phyloP scores from a whole-genome alignment of 2,797 vertebrate genomes.

The Rhabdomys pumilio region DNA sequence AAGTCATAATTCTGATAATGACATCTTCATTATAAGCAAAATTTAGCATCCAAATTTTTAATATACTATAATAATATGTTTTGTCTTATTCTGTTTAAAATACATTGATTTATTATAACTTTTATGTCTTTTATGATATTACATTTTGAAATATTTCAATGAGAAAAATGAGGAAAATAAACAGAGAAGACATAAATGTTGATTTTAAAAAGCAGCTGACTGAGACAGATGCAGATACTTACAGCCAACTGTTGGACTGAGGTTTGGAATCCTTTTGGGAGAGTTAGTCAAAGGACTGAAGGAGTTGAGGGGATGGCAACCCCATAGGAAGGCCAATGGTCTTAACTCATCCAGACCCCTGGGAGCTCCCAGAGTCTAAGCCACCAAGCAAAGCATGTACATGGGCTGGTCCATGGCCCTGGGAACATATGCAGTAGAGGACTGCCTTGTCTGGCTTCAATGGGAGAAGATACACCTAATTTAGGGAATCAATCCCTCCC shows the following conservation, averaged over 20 bases:
- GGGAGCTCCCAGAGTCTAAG: background rate
- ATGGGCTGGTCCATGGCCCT: background rate
- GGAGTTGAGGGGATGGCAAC: background rate
- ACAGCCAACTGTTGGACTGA: background rate
- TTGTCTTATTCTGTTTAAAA: background rate
- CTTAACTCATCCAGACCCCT: too few species aligned
- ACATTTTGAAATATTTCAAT: background rate
- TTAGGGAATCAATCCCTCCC: background rate
- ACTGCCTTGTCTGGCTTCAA: background rate
- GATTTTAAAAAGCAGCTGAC: background rate
- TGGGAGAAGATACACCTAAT: background rate
- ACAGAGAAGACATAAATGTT: background rate
- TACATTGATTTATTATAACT: background rate
- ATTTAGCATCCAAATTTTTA: background rate
- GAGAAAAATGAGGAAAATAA: background rate
- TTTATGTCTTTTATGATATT: background rate
- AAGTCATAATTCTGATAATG: slow-evolving; percentile 23
- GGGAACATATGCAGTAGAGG: background rate
- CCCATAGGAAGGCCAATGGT: background rate
- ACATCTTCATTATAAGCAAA: slow-evolving; percentile 69
- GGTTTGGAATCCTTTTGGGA: background rate
- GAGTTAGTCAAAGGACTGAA: background rate
- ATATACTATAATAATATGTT: background rate
- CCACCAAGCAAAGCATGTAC: background rate
- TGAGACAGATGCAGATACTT: background rate